Evolutionary conservation across 2,888 invertebrate genomes (phyloP), one percentile per base, ranked within the genome.

Genomic region (Polymixis lichenea): DNA sequence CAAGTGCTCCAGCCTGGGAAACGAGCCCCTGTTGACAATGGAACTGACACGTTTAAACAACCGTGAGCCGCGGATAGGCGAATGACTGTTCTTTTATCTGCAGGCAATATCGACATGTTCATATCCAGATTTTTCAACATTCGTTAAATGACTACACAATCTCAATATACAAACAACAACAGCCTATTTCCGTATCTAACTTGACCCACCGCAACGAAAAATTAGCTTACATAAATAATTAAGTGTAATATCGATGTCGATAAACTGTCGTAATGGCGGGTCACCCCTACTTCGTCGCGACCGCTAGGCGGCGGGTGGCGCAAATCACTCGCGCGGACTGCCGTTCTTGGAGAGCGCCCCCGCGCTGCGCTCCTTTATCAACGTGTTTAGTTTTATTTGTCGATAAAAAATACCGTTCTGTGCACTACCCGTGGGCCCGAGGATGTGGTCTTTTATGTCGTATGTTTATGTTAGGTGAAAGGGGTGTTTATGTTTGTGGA

Each of bases 251-350:
- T 91, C 92, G 93, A 93, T 91, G 89, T 91, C 92, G 92, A 91
- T 86, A 88, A 82, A 75, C 74, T 69, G 72, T 66, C 71, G 61
- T 77, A 76, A 75, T 74, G 66, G 75, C 4, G 58, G 77, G 79
- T 82, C 95, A 90, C 90, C 95, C 89, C 95, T 94, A 93, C 67
- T 65, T 88, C 72, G 94, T 92, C 95, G 95, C 95, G 95, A 94
- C 94, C 95, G 91, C 94, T 91, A 90, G 90, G 89, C 92, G 90
- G 89, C 92, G 95, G 96, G 96, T 94, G 96, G 96, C 92, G 95
- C 96, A 94, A 95, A 95, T 96, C 96, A 96, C 93, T 95, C 96
- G 96, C 96, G 96, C 95, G 95, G 92, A 96, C 95, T 95, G 95
- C 96, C 95, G 95, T 93, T 96, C 95, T 95, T 95, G 91, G 92